These are phyloP conservation scores for Cephalopterus ornatus DNA, from an alignment of 2,113 vertebrate species.

Conservation along the genomic window DNA sequence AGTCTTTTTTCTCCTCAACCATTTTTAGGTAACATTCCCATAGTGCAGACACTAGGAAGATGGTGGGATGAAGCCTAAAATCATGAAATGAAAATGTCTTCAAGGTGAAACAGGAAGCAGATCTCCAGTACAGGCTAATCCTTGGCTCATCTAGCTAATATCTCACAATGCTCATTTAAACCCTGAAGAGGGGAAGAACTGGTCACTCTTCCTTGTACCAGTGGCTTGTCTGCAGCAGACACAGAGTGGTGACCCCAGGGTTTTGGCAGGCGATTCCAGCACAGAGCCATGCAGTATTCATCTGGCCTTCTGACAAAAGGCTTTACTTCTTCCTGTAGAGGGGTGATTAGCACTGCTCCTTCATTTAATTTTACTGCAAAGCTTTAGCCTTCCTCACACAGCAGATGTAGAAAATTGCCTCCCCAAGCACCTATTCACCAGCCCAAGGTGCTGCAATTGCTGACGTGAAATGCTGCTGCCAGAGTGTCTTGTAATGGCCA, in stretches of 20 bases:
- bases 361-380: not conserved
- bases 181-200: not conserved
- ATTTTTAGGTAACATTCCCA: no score
- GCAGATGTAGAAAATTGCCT: not conserved
- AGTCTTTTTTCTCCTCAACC: no score
- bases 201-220: not conserved
- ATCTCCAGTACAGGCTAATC: not conserved
- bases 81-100: not conserved
- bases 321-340: not conserved
- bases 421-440: not conserved
- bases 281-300: not conserved
- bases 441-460: not conserved
- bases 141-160: not conserved
- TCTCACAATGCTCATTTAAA: not conserved
- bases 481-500: not conserved
- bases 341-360: not conserved
- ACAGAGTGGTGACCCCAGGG: not conserved
- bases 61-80: not conserved
- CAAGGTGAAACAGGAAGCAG: not conserved
- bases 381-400: not conserved
- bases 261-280: not conserved
- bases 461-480: not conserved
- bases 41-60: not conserved
- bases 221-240: not conserved
- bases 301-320: not conserved